Evolutionary conservation across 2,797 vertebrate species (phyloP).

Genomic region (Epinephelus malabaricus): DNA sequence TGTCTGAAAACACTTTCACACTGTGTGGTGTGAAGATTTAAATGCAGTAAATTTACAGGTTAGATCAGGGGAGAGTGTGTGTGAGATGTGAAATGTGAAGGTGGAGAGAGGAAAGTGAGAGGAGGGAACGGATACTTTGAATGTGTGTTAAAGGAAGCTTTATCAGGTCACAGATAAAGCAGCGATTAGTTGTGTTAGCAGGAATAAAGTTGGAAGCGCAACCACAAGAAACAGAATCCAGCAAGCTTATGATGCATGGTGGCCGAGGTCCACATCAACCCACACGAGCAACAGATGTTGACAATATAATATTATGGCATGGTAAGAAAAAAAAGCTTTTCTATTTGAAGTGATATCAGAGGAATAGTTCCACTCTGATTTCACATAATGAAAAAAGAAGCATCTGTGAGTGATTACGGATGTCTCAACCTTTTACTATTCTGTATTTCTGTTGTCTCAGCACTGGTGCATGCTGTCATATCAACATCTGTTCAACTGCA

Average conservation of each 20-base stretch:
- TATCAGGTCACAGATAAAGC: slow-evolving; percentile 13
- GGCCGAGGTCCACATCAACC: slow-evolving; percentile 23
- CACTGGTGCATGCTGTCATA: slow-evolving; percentile 29
- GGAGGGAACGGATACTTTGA: slow-evolving; percentile 18
- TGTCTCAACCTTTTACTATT: slow-evolving; percentile 15
- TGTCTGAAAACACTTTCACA: slow-evolving; percentile 10
- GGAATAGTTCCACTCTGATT: slow-evolving; percentile 29
- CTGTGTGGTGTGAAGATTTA: slow-evolving; percentile 18
- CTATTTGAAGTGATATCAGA: slow-evolving; percentile 31
- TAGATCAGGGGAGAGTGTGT: slow-evolving; percentile 24
- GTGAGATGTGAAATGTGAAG: slow-evolving; percentile 49
- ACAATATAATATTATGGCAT: slow-evolving; percentile 24
- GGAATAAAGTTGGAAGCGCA: slow-evolving; percentile 8
- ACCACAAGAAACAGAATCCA: slow-evolving; percentile 2
- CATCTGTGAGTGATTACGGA: slow-evolving; percentile 38
- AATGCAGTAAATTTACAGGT: slow-evolving; percentile 18
- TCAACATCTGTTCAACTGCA: slow-evolving; percentile 43
- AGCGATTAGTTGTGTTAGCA: not conserved
- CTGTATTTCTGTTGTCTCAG: slow-evolving; percentile 38
- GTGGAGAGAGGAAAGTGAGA: slow-evolving; percentile 51
- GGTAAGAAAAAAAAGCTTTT: not conserved
- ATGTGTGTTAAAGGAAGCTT: slow-evolving; percentile 25
- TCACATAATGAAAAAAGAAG: slow-evolving; percentile 4
- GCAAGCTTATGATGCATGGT: slow-evolving; percentile 18
- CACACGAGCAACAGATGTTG: slow-evolving; percentile 22